Evolutionary conservation across 1,140 invertebrate genomes (phyloP), one percentile per base, ranked within the genome.

Genomic region (Potamilus streckersoni): DNA sequence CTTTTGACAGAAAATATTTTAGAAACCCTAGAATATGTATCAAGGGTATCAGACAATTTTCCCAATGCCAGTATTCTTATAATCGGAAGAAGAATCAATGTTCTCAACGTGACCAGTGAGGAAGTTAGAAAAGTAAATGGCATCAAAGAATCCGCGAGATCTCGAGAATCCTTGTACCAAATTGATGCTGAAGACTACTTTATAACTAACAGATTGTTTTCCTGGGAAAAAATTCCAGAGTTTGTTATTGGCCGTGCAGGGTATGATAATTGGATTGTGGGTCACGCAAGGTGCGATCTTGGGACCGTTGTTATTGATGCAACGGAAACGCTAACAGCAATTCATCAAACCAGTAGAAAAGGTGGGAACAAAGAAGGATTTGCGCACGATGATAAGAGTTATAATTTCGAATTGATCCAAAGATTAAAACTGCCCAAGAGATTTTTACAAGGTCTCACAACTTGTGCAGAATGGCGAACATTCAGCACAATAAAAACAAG

Each of bases 251-350:
- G 79, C 31, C 64, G 79, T 23, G 76, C 79, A 14, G 81, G 70
- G 12, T 82, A 82, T 58, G 81, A 82, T 69, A 82, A 82, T 59
- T 82, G 72, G 70, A 58, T 82, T 13, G 81, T 82, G 17, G 72
- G n/a, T 27, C 70, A 73, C 63, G 69, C 75, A 19, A 38, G 75
- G n/a, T 69, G 79, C 65, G n/a, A 55, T 15, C 68, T 74, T 31
- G 69, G 78, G 31, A 66, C 73, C 17, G 62, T 66, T 8, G 75
- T 77, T 20, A 68, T 77, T 64, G 75, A 77, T 38, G 63, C 73
- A n/a, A 72, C 75, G 14, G 19, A 69, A 16, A 69, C 75, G 23
- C 17, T 71, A 0, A n/a, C 73, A 31, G 70, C 69, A 16, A n/a
- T 77, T 55, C 75, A 77, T 31, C 75, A 77, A 60, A 77, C 75